Percentiles rank a stretch among this genome's conserved stretches.
phyloP scores from a whole-genome alignment of 1,140 invertebrate species.

The Argopecten irradians region DNA sequence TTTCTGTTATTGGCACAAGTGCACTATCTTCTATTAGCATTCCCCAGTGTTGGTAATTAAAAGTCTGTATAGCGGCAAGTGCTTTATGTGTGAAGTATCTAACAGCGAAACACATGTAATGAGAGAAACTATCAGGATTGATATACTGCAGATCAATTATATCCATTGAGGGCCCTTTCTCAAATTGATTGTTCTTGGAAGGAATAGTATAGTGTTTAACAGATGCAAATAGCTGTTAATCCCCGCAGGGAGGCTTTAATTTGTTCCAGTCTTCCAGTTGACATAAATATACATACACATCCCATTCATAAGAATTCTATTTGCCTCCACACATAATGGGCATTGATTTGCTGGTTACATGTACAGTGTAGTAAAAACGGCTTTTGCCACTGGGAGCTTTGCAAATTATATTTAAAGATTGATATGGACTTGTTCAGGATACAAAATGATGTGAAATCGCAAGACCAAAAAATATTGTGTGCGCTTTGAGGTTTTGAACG shows the following conservation, averaged over 20 bases:
- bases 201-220: slow-evolving; percentile 22
- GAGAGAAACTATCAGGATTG: neutral
- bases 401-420: neutral
- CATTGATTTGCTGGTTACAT: neutral
- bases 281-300: neutral
- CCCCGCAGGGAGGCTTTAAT: neutral
- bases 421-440: neutral
- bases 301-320: slow-evolving; percentile 11
- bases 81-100: slow-evolving; percentile 15
- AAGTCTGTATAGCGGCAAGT: slow-evolving; percentile 5
- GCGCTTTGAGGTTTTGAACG: neutral
- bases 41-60: slow-evolving; percentile 1
- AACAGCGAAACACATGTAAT: neutral
- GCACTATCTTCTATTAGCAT: slow-evolving; percentile 16
- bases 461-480: neutral
- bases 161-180: neutral
- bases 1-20: neutral
- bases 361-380: neutral
- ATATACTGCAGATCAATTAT: slow-evolving; percentile 15
- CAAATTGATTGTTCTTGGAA: neutral
- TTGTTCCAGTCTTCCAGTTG: neutral
- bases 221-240: slow-evolving; percentile 17
- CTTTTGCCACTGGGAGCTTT: neutral
- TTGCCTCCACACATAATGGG: neutral
- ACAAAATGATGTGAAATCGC: neutral